A percentile compares a stretch with the other conserved stretches of the same genome.
phyloP scores from a whole-genome alignment of 2,113 vertebrate species.

The Paramormyrops kingsleyae region DNA sequence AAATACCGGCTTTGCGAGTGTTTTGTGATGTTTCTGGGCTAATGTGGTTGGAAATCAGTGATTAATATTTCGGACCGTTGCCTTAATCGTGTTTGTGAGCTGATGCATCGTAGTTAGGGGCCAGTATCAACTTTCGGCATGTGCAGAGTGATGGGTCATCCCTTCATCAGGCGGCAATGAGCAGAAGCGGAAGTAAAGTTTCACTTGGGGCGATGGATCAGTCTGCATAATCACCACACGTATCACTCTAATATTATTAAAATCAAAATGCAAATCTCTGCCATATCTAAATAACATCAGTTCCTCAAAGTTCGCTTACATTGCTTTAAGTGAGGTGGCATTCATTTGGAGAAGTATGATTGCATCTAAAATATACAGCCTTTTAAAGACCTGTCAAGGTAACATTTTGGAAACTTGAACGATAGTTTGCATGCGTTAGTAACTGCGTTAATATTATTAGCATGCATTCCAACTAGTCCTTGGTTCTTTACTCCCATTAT shows the following conservation, averaged over 20 bases:
- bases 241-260: background rate
- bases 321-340: background rate
- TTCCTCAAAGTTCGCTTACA: background rate
- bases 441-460: background rate
- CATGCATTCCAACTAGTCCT: background rate
- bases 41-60: background rate
- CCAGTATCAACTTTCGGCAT: background rate
- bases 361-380: background rate
- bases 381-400: background rate
- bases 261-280: background rate
- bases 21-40: background rate
- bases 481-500: background rate
- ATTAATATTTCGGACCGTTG: background rate
- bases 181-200: background rate
- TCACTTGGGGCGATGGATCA: background rate
- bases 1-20: background rate
- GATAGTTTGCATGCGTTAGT: background rate
- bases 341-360: background rate
- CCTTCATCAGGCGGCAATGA: background rate
- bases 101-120: background rate
- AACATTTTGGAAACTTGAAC: background rate
- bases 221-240: background rate
- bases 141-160: background rate
- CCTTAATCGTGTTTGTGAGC: background rate
- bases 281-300: background rate